phyloP scores from a whole-genome alignment of 35 echinoderm and acorn worm genomes.

The Ophioderma brevispina region DNA sequence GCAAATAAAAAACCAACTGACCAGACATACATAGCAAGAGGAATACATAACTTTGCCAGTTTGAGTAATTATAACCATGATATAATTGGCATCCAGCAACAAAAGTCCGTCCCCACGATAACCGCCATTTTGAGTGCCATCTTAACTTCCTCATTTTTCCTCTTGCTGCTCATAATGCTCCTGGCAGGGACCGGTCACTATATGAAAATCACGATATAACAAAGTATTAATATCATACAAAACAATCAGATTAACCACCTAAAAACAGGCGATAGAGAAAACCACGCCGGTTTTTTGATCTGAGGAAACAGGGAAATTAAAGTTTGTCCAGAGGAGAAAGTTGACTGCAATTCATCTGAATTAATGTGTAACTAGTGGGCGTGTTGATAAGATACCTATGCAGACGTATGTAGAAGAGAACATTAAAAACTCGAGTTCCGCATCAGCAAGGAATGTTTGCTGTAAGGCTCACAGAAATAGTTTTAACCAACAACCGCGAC shows the following conservation, averaged over 20 bases:
- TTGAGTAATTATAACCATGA: slow-evolving; percentile 44
- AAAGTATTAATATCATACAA: slow-evolving; percentile 1
- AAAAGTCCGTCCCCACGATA: slow-evolving; percentile 48
- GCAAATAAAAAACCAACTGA: slow-evolving; percentile 51
- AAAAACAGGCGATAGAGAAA: background rate
- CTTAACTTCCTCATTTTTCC: background rate
- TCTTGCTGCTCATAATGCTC: background rate
- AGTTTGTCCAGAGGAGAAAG: background rate
- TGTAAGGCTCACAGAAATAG: background rate
- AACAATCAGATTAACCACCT: slow-evolving; percentile 10
- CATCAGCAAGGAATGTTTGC: background rate
- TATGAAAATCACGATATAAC: slow-evolving; percentile 26
- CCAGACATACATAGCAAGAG: background rate
- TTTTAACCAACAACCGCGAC: background rate
- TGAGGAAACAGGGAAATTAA: background rate
- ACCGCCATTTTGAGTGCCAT: slow-evolving; percentile 37
- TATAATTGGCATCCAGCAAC: slow-evolving; percentile 41
- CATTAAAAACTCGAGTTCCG: background rate
- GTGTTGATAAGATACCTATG: slow-evolving; percentile 32
- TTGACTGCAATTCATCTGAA: background rate
- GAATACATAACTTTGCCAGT: background rate
- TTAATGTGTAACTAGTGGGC: background rate
- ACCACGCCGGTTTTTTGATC: background rate
- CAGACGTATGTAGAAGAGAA: slow-evolving; percentile 27
- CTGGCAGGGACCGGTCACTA: slow-evolving; percentile 14